Base-by-base conservation (phyloP, 2,113 vertebrate genomes). In the Caloenas nicobarica region DNA sequence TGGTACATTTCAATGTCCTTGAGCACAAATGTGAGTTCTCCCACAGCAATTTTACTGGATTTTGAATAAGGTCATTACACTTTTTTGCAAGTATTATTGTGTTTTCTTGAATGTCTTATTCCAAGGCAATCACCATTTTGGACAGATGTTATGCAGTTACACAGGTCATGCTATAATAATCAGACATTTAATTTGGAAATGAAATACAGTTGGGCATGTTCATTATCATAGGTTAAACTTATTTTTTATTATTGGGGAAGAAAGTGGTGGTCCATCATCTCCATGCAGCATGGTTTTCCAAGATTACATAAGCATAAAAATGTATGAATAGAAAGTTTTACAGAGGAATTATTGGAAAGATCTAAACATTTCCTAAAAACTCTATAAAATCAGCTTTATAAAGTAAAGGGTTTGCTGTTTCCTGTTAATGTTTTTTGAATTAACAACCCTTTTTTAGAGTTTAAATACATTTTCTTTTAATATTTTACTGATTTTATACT, bases 201-300 rank as follows among this genome's bases (percentile, higher is more conserved):
- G 9, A 82, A 72, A 48, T 36, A 19, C 9, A 36, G 5, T 36
- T 62, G 16, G 22, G 1, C 5, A 6, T 81, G 16, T 58, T 62
- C 44, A 48, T 40, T 4, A 1, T 60, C 13, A 74, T 8, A 78
- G 5, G 9, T 34, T 48, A 40, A 85, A 44, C 1, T 0, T 23
- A 29, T 17, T 40, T 78, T 71, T 50, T 34, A 44, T 66, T 48
- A 22, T 26, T 70, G 26, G 2, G 36, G 7, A 71, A 81, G 25
- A 73, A 73, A 29, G 3, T 33, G 5, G 9, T 78, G 13, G 16
- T 13, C 14, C 5, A 1, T 36, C 12, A 66, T 82, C 78, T 79
- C 16, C 34, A 68, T 68, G 62, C 64, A 50, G 10, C 16, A 62
- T 22, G 5, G 11, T 64, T 86, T 82, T 72, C n/a, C 76, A 68